Evolutionary conservation across 92 coral and sea anemone species (phyloP).

Genomic region (Phenganax subtilis): DNA sequence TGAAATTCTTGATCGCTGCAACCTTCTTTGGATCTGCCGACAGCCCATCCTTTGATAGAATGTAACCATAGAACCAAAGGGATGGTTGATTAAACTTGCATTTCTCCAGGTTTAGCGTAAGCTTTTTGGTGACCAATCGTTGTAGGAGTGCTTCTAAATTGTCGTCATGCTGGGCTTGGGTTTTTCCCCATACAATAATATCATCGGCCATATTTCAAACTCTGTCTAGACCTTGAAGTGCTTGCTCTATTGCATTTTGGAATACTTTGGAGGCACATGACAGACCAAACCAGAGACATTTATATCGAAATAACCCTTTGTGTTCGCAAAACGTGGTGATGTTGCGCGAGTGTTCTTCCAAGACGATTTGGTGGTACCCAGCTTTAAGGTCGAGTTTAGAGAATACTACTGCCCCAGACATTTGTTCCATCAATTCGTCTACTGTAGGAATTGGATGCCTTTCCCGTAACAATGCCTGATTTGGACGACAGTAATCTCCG

Average conservation of each 20-base stretch:
- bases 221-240: not conserved
- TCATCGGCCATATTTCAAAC: not conserved
- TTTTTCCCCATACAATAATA: conserved; percentile 3
- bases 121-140: not conserved
- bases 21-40: conserved; percentile 38
- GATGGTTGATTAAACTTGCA: conserved; percentile 32
- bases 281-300: not conserved
- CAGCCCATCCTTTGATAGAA: conserved; percentile 28
- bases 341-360: too few relatives aligned
- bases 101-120: not conserved
- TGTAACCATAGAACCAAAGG: conserved; percentile 35
- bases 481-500: not conserved
- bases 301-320: not conserved
- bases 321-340: not conserved
- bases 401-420: not conserved
- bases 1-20: conserved; percentile 18
- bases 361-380: not conserved
- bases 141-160: not conserved
- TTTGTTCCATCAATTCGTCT: too few relatives aligned
- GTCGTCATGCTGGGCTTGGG: not conserved
- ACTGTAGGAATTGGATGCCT: not conserved
- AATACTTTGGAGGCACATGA: not conserved
- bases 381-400: not conserved
- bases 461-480: not conserved
- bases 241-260: not conserved